A percentile compares a stretch with the other conserved stretches of the same genome.
phyloP scores from a whole-genome alignment of 2,888 invertebrate genomes.

The Choreutis nemorana region DNA sequence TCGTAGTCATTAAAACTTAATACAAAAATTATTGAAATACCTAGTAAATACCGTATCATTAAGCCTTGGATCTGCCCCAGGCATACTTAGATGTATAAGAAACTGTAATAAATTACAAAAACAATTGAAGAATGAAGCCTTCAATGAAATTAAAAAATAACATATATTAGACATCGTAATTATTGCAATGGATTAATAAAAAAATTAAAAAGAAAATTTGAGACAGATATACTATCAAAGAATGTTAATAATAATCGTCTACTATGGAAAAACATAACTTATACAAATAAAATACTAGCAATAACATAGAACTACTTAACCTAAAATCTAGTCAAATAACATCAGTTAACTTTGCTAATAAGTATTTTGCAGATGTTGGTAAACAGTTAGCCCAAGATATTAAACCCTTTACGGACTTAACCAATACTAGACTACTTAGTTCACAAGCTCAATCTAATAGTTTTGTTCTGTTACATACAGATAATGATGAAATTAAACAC shows the following conservation, averaged over 20 bases:
- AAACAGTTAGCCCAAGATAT: too few relatives aligned
- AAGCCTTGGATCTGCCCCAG: conserved; percentile 8
- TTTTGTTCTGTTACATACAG: too few relatives aligned
- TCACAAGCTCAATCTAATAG: background rate
- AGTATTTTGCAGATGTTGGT: conserved; percentile 1
- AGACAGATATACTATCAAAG: conserved; percentile 1
- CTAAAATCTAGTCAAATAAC: too few relatives aligned
- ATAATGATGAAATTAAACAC: too few relatives aligned
- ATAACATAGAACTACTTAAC: too few relatives aligned
- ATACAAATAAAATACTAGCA: too few relatives aligned
- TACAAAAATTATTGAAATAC: conserved; percentile 1
- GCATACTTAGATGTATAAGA: conserved; percentile 3
- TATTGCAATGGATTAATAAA: conserved; percentile 5
- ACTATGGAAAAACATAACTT: too few relatives aligned
- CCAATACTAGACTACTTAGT: too few relatives aligned
- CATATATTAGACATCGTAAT: conserved; percentile 4
- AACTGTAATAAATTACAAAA: conserved; percentile 5
- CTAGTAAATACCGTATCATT: conserved; percentile 2
- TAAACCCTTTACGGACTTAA: too few relatives aligned
- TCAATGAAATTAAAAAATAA: conserved; percentile 3
- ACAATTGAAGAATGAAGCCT: conserved; percentile 1
- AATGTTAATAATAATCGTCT: background rate
- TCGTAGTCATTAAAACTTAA: background rate
- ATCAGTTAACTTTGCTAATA: conserved; percentile 2
- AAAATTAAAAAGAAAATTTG: conserved; percentile 5